Base-by-base conservation (phyloP, 2,797 vertebrate species). In the Sebastes miniatus region DNA sequence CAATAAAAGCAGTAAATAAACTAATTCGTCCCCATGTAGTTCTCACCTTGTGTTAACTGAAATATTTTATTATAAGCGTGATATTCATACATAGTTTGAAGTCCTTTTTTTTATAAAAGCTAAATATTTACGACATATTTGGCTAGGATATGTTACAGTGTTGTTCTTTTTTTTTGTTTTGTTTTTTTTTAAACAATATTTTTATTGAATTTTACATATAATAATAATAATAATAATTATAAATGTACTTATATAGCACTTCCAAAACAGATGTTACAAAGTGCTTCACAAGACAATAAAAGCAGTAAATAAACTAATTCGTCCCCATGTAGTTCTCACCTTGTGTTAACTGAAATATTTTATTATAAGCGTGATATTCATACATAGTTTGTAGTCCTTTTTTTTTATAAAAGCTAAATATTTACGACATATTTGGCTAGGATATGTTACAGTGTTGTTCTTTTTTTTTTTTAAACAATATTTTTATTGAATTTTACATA, bases 21-120 rank as follows among this genome's bases (percentile, higher is more conserved):
- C 6, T 91, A 95, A 94, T 4, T 10, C 8, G 89, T 94, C 95
- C 95, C 93, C 89, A 1, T 10, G 36, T 3, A 58, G 13, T 13
- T 12, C 34, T 10, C 25, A 25, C 39, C 18, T 25, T 14, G 13
- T 25, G 22, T 7, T 2, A 2, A 54, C 29, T 69, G 0, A 20
- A 22, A 20, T 62, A 5, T 18, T 29, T 3, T 10, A 34, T 34
- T 6, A 31, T 11, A 12, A n/a, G 4, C 1, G 1, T 50, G 0
- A 22, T 39, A 10, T 59, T 69, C 14, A 25, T 32, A 11, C 1
- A 2, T 14, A 3, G n/a, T 34, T 59, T 65, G 52, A n/a, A 32
- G 62, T 1, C 31, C 31, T 32, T 32, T 32, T 4, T 27, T 13
- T 11, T 24, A 6, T 22, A 31, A 27, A 76, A 73, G 12, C 4